phyloP scores from a whole-genome alignment of 2,113 vertebrate species.

The Vulpes lagopus region DNA sequence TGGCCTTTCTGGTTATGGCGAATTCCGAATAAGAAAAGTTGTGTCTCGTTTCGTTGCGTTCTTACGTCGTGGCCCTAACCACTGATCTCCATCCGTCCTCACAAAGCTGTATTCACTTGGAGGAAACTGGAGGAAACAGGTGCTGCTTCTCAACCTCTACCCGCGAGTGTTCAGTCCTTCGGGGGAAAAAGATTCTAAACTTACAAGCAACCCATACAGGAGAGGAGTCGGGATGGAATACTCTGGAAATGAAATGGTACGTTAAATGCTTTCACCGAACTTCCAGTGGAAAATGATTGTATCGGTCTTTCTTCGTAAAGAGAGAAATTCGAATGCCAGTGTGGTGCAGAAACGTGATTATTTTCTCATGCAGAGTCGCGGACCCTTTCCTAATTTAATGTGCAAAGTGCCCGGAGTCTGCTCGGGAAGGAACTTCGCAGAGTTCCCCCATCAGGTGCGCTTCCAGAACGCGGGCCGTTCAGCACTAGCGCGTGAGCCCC shows the following conservation, averaged over 20 bases:
- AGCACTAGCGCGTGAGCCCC: background rate
- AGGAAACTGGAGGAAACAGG: background rate
- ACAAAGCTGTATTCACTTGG: background rate
- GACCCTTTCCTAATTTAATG: conserved; percentile 4
- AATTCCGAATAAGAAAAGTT: conserved; percentile 25
- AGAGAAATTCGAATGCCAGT: background rate
- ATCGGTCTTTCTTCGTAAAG: background rate
- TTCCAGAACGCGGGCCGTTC: background rate
- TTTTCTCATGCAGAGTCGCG: background rate
- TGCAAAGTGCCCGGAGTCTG: background rate
- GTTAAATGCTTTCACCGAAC: background rate
- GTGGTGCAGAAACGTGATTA: background rate
- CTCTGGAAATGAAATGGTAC: background rate
- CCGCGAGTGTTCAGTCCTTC: background rate
- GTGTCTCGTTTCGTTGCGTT: background rate
- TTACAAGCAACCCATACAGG: background rate
- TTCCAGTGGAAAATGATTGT: background rate
- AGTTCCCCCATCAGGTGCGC: background rate
- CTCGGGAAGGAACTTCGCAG: background rate
- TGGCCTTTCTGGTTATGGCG: background rate
- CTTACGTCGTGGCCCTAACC: background rate
- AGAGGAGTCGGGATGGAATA: background rate
- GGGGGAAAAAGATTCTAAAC: background rate
- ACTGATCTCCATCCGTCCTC: background rate
- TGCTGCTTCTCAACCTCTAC: background rate